Evolutionary conservation across 2,888 invertebrate species (phyloP), one percentile per base, ranked within the genome.

Genomic region (Nemotelus nigrinus): DNA sequence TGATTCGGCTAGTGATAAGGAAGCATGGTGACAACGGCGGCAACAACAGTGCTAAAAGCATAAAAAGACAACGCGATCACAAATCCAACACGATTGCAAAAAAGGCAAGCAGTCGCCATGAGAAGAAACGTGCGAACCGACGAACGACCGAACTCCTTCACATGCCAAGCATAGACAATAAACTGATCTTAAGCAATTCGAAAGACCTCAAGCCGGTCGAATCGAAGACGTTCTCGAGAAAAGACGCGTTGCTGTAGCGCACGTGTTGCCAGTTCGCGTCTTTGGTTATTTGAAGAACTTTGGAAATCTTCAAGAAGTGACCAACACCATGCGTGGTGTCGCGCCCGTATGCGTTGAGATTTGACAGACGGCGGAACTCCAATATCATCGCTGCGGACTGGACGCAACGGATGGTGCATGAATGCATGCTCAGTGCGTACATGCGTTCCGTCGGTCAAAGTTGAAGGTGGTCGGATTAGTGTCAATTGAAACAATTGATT

Each of bases 91-190:
- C 57, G 45, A 2, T 58, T 72, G 58, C 25, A 45, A 25, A 5
- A 3, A 3, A 2, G 55, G 6, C 41, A 7, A 43, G 41, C 25
- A 25, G 55, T 43, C 70, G 47, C 60, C 47, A 8, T 45, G 45
- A 43, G 0, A 58, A 58, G 45, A 58, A 7, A 39, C 53, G 47
- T 44, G 45, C n/a, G 45, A 58, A n/a, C 8, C 55, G 53, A 70
- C 41, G 45, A 6, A 74, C 60, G 47, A 60, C 63, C 74, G 60
- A 48, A 74, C 74, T 50, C 63, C 48, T 57, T 74, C 63, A 63
- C 74, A 60, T 63, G 7, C 8, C 74, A 48, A 74, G 63, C 74
- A 74, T 60, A 50, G 60, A 63, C 25, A 60, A 63, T 44, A 74
- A 74, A 74, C 74, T 74, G 74, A 74, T 60, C 63, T 74, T 72